Percentiles rank a stretch among this genome's conserved stretches.
phyloP scores from a whole-genome alignment of 2,797 vertebrate species.

The Acropternis orthonyx region DNA sequence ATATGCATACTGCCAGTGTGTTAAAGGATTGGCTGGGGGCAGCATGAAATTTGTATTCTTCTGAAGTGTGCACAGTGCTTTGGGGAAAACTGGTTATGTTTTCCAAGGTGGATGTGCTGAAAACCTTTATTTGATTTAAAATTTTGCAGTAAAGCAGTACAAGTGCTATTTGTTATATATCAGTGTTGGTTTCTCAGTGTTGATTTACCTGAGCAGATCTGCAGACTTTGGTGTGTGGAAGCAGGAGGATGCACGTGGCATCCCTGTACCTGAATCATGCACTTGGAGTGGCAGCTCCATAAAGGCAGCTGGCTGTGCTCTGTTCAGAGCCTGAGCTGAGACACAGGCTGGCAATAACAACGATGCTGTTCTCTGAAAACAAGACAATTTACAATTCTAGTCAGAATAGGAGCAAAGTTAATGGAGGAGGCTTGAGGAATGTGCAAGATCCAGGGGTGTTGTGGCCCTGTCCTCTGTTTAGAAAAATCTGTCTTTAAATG shows the following conservation, averaged over 20 bases:
- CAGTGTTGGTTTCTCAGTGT: not conserved
- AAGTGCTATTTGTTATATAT: not conserved
- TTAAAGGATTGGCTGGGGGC: not conserved
- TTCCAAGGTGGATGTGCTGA: not conserved
- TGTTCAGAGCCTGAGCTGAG: not conserved
- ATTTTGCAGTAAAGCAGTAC: not conserved
- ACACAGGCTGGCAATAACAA: not conserved
- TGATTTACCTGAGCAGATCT: not conserved
- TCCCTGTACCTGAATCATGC: not conserved
- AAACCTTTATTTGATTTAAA: not conserved
- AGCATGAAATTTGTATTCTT: accelerated
- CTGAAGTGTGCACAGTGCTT: not conserved
- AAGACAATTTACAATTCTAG: not conserved
- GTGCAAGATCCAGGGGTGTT: not conserved
- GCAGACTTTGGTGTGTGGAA: not conserved
- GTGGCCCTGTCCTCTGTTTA: not conserved
- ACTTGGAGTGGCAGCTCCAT: accelerated
- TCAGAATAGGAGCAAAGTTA: not conserved
- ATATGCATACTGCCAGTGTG: not conserved
- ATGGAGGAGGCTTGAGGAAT: not conserved
- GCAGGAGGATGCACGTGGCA: accelerated
- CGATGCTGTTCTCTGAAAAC: not conserved
- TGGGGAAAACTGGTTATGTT: not conserved
- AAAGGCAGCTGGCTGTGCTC: not conserved
- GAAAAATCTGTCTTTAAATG: not conserved